Evolutionary conservation across 2,797 vertebrate genomes (phyloP).

Genomic region (Microhierax caerulescens): DNA sequence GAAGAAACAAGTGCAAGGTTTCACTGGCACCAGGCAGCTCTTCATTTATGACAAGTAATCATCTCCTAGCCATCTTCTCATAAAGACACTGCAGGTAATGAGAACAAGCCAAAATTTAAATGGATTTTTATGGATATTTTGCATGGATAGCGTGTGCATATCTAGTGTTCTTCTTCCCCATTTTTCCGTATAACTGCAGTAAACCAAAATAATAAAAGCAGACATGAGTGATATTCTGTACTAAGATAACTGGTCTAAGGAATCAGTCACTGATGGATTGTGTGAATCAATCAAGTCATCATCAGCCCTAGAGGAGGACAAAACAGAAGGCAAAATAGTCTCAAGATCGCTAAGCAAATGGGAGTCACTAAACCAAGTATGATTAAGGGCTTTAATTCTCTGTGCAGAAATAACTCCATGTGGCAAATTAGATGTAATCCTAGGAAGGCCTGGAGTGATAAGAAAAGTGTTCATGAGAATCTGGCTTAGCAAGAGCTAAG

Average conservation of each 20-base stretch:
- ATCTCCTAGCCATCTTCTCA: neutral
- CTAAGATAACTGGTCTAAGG: neutral
- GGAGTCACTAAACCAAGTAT: constrained; percentile 35
- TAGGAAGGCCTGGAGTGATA: neutral
- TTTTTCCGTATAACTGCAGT: neutral
- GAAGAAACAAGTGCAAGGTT: constrained; percentile 38
- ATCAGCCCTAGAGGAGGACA: neutral
- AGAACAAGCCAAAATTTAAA: neutral
- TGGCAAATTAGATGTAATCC: constrained; percentile 25
- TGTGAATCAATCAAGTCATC: neutral
- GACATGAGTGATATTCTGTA: neutral
- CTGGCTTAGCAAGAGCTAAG: neutral
- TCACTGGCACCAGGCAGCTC: neutral
- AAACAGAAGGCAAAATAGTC: neutral
- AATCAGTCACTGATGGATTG: neutral
- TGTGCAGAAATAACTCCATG: constrained; percentile 37
- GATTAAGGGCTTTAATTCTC: constrained; percentile 49
- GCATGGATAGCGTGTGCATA: neutral
- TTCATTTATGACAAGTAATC: constrained; percentile 53
- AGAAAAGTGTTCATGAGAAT: neutral
- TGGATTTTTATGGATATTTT: neutral
- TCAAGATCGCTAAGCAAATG: constrained; percentile 14
- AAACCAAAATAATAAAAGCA: neutral
- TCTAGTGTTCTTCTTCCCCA: neutral
- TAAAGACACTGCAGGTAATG: constrained; percentile 3